Evolutionary conservation across 2,888 invertebrate genomes (phyloP).

Genomic region (Zaprionus bogoriensis): DNA sequence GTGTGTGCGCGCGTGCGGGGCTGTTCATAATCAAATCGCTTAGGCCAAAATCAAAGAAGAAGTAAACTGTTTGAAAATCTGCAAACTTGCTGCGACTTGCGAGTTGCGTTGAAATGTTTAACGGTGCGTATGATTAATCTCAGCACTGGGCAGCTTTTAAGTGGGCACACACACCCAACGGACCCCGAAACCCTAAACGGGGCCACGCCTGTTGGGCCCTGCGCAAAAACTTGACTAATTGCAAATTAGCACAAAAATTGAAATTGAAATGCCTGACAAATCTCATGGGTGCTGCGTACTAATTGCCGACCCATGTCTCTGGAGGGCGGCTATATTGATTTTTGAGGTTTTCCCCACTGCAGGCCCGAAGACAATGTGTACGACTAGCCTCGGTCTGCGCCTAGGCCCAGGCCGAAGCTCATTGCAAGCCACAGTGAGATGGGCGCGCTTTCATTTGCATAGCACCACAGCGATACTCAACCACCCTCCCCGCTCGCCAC

Average conservation of each 20-base stretch:
- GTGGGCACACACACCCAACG: conserved; percentile 2
- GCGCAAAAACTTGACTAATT: conserved; percentile 49
- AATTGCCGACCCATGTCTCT: conserved; percentile 43
- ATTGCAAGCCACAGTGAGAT: background rate
- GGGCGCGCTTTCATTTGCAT: conserved; percentile 23
- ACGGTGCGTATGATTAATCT: conserved; percentile 70
- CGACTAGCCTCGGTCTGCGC: conserved; percentile 2
- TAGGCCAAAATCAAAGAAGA: background rate
- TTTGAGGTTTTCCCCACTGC: conserved; percentile 8
- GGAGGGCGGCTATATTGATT: conserved; percentile 37
- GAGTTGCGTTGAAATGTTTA: conserved; percentile 40
- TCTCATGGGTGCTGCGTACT: conserved; percentile 32
- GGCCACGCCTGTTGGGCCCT: background rate
- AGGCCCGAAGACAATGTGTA: conserved; percentile 15
- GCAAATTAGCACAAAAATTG: conserved; percentile 61
- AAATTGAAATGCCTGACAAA: conserved; percentile 40
- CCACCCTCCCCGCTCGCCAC: background rate
- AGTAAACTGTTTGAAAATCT: no score
- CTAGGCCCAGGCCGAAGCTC: background rate
- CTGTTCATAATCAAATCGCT: conserved; percentile 27
- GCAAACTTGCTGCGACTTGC: conserved; percentile 11
- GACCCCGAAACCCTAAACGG: background rate
- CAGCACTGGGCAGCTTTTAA: conserved; percentile 19
- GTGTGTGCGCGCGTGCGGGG: background rate
- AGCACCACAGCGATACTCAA: background rate